Conservation (phyloP, 2,113 vertebrate genomes). For the Scolopax mira region DNA sequence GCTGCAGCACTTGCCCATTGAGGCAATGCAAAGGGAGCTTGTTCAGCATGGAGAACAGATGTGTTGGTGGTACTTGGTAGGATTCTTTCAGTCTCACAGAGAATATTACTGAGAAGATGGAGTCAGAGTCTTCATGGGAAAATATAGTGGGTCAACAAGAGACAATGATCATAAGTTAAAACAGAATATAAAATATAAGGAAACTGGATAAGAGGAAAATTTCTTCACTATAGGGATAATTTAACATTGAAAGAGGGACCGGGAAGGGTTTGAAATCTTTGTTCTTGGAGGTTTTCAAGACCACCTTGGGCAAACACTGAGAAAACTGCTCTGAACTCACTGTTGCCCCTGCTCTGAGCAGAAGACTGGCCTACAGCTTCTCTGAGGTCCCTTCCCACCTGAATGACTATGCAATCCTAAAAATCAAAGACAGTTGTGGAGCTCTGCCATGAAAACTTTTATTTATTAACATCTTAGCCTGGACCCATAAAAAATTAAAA, state of each 20-base stretch:
- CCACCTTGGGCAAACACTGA: background rate
- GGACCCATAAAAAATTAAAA: background rate
- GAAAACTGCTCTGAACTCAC: background rate
- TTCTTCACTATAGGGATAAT: background rate
- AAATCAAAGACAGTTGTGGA: background rate
- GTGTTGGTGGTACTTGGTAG: background rate
- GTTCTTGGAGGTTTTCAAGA: background rate
- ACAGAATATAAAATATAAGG: background rate
- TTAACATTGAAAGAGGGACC: background rate
- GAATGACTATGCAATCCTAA: background rate
- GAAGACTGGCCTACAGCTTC: background rate
- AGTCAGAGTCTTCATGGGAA: background rate
- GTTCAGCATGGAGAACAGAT: background rate
- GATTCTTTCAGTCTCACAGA: background rate
- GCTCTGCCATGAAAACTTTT: background rate
- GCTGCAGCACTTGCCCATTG: background rate
- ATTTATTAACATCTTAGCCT: background rate
- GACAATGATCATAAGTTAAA: background rate
- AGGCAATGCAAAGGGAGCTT: background rate
- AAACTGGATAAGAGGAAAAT: background rate
- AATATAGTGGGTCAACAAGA: background rate
- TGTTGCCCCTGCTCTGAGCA: background rate
- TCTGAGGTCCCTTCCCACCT: background rate
- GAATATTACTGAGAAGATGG: background rate
- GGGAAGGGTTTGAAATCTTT: background rate